phyloP scores from a whole-genome alignment of 1,140 invertebrate species.

The Procambarus clarkii region DNA sequence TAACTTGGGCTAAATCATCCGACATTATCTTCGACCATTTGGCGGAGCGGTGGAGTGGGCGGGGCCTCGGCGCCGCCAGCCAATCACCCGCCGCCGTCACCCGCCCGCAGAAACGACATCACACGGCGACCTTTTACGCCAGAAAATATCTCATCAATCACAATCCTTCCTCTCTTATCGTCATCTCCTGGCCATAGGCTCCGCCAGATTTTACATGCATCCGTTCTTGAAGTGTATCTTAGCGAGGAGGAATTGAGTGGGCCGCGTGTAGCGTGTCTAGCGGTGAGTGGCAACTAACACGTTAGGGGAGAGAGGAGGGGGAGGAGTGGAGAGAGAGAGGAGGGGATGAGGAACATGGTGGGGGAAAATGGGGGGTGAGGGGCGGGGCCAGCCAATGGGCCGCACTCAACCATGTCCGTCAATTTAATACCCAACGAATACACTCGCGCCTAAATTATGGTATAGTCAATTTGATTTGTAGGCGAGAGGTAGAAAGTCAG shows the following conservation, averaged over 20 bases:
- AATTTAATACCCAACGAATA: constrained; percentile 71
- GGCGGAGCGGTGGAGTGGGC: constrained; percentile 46
- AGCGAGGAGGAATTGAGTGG: neutral
- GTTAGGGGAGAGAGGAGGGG: neutral
- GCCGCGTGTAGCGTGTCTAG: neutral
- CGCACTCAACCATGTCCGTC: constrained; percentile 69
- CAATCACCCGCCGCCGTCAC: constrained; percentile 47
- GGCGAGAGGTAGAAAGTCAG: constrained; percentile 67
- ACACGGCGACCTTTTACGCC: constrained; percentile 33
- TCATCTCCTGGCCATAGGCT: constrained; percentile 1
- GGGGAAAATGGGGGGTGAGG: neutral
- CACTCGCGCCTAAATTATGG: constrained; percentile 67
- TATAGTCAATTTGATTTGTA: constrained; percentile 72
- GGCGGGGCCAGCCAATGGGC: constrained; percentile 62
- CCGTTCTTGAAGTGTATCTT: neutral
- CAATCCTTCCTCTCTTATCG: constrained; percentile 7
- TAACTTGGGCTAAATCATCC: constrained; percentile 70
- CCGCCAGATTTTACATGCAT: constrained; percentile 29
- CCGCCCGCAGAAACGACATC: constrained; percentile 17
- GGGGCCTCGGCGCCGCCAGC: constrained; percentile 13
- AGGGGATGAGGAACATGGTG: neutral
- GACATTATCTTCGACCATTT: constrained; percentile 67
- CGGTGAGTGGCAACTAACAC: neutral
- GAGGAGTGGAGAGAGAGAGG: neutral
- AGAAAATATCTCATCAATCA: constrained; percentile 8